These are phyloP conservation scores for Drosophila carrolli DNA, from an alignment of 1,140 invertebrate genomes.

Conservation along the genomic window DNA sequence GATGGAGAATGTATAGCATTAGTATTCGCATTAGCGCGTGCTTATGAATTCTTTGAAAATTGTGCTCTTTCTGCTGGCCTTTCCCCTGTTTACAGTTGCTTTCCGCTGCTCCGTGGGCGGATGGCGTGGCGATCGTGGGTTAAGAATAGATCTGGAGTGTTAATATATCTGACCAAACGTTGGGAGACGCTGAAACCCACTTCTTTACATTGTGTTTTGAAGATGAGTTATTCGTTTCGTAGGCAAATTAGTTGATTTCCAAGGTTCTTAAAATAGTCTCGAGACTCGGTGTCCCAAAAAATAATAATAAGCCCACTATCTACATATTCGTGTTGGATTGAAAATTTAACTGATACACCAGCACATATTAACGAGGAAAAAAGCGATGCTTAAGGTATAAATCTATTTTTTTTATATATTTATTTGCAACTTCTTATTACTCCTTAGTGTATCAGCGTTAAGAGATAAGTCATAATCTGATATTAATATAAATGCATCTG, in stretches of 20 bases:
- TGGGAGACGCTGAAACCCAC: slow-evolving; percentile 17
- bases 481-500: no score
- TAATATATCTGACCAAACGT: slow-evolving; percentile 27
- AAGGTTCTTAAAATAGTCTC: slow-evolving; percentile 5
- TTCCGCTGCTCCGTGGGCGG: slow-evolving; percentile 37
- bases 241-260: slow-evolving; percentile 25
- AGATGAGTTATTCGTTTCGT: slow-evolving; percentile 23
- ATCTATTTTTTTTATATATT: neutral
- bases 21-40: slow-evolving; percentile 75
- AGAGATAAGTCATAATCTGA: no score
- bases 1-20: slow-evolving; percentile 24
- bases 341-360: neutral
- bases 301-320: neutral
- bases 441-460: no score
- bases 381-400: neutral
- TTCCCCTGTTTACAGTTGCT: slow-evolving; percentile 43
- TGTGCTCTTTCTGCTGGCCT: slow-evolving; percentile 26
- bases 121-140: slow-evolving; percentile 29
- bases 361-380: no score
- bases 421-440: neutral
- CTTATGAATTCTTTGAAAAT: slow-evolving; percentile 76
- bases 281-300: no score
- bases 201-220: slow-evolving; percentile 12
- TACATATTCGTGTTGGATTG: neutral
- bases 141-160: slow-evolving; percentile 32